Evolutionary conservation across 2,113 vertebrate genomes (phyloP).

Genomic region (Albula glossodonta): DNA sequence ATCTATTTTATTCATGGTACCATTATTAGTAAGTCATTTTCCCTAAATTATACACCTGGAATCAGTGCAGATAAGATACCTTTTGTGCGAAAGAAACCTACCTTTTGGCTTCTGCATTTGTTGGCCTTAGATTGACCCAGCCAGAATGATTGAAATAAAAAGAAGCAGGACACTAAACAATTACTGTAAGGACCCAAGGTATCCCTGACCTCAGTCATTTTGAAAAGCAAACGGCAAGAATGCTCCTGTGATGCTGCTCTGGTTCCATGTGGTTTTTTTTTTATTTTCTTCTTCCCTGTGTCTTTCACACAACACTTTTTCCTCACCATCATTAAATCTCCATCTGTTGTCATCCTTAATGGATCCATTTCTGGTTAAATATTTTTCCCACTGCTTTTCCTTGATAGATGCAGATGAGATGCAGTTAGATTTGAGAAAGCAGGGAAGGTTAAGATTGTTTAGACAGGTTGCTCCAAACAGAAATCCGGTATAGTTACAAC

Average conservation of each 20-base stretch:
- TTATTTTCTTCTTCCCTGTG: neutral
- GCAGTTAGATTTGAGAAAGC: neutral
- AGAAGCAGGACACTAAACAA: too few relatives aligned
- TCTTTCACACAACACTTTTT: neutral
- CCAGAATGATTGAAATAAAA: neutral
- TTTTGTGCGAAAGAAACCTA: neutral
- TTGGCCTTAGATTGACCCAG: neutral
- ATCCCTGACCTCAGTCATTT: too few relatives aligned
- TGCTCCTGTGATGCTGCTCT: too few relatives aligned
- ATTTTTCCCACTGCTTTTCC: too few relatives aligned
- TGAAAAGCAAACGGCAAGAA: too few relatives aligned
- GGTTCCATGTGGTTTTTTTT: too few relatives aligned
- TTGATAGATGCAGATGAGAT: neutral
- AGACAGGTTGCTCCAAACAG: neutral
- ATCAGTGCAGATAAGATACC: neutral
- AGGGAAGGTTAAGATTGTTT: neutral
- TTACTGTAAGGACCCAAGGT: too few relatives aligned
- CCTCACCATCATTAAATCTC: neutral
- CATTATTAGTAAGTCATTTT: too few relatives aligned
- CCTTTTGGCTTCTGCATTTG: neutral
- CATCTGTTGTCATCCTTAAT: neutral
- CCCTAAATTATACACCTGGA: too few relatives aligned
- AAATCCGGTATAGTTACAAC: neutral
- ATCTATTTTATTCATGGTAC: too few relatives aligned
- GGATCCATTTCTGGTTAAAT: neutral